phyloP scores from a whole-genome alignment of 1,140 invertebrate genomes.

The Atta texana region DNA sequence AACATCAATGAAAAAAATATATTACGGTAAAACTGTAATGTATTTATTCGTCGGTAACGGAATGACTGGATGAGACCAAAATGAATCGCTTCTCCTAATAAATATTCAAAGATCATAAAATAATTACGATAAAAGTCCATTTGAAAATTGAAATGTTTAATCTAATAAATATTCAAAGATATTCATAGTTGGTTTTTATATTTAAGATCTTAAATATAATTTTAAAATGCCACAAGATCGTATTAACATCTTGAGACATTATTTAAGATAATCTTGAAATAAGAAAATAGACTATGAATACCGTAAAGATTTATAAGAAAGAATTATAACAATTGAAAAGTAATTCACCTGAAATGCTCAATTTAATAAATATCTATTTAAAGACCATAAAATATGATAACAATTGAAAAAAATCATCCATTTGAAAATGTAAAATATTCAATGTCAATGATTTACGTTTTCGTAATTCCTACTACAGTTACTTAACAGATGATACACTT shows the following conservation, averaged over 20 bases:
- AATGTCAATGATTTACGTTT: not conserved
- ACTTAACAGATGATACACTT: conserved; percentile 21
- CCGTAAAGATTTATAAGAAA: no score
- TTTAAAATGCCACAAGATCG: no score
- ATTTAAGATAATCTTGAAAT: no score
- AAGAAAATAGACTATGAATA: no score
- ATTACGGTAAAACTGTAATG: conserved; percentile 13
- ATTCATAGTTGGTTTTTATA: no score
- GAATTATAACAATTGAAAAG: no score
- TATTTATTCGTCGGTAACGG: conserved; percentile 3
- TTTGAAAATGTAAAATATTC: not conserved
- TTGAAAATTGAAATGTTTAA: not conserved
- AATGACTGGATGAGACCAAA: not conserved
- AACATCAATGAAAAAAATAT: conserved; percentile 17
- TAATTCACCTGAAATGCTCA: no score
- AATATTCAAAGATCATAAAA: conserved; percentile 15
- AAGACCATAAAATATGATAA: conserved; percentile 3
- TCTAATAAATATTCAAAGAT: no score
- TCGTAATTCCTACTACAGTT: conserved; percentile 7
- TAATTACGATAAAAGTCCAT: not conserved
- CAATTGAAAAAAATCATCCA: not conserved
- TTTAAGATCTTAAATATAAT: no score
- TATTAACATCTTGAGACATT: no score
- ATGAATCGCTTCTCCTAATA: not conserved
- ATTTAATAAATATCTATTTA: not conserved